Conservation (phyloP, 2,888 invertebrate genomes). For the Andrena praecox region DNA sequence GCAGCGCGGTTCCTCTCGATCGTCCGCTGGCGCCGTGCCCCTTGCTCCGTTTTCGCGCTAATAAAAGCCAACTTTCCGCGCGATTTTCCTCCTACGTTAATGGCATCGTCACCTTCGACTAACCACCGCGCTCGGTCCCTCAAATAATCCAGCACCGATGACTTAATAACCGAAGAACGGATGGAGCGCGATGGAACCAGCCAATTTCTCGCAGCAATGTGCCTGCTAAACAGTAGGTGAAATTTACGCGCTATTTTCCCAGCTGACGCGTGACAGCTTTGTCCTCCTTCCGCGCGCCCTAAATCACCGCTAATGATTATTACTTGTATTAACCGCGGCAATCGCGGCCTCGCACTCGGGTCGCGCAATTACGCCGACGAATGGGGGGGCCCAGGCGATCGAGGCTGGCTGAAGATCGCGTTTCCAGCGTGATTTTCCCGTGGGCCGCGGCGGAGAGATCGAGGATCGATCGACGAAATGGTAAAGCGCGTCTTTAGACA, state of each 20-base stretch:
- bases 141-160: constrained; percentile 17
- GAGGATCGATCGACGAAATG: background rate
- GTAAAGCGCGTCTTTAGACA: constrained; percentile 19
- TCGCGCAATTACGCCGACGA: constrained; percentile 19
- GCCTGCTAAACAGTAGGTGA: constrained; percentile 3
- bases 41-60: constrained; percentile 32
- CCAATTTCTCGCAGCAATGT: constrained; percentile 33
- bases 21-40: background rate
- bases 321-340: constrained; percentile 25
- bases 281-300: constrained; percentile 42
- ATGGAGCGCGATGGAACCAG: constrained; percentile 21
- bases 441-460: background rate
- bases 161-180: constrained; percentile 9
- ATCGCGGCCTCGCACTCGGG: constrained; percentile 20
- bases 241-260: constrained; percentile 42
- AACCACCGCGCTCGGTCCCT: constrained; percentile 1
- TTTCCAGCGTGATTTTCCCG: background rate
- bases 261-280: constrained; percentile 48
- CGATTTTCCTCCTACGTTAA: background rate
- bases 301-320: constrained; percentile 43
- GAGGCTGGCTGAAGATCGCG: constrained; percentile 1
- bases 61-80: constrained; percentile 39
- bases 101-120: background rate
- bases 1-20: constrained; percentile 44
- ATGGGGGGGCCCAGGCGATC: background rate